Evolutionary conservation across 2,113 vertebrate species (phyloP).

Genomic region (Azemiops feae): DNA sequence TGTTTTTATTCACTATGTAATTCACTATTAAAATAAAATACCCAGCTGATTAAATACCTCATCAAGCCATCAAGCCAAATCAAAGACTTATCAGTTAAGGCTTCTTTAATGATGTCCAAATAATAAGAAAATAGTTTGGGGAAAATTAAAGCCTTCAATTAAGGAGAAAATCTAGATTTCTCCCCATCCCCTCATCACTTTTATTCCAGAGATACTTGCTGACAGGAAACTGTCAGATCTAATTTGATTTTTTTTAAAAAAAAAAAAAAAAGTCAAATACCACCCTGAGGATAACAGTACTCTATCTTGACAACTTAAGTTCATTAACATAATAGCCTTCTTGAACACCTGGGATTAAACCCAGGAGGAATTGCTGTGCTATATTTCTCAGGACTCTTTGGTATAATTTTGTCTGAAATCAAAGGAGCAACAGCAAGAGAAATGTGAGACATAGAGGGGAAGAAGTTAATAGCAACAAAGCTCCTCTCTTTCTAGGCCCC

Average conservation of each 20-base stretch:
- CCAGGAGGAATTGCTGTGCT: not conserved
- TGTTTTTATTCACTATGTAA: not conserved
- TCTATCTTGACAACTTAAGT: slow-evolving; percentile 3
- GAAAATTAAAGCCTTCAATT: slow-evolving; percentile 6
- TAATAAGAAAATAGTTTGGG: slow-evolving; percentile 19
- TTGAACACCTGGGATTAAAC: slow-evolving; percentile 5
- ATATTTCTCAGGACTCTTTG: not conserved
- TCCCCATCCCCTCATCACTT: not conserved
- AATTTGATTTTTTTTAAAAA: slow-evolving; percentile 16
- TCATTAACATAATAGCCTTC: not conserved
- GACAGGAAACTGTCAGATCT: slow-evolving; percentile 7
- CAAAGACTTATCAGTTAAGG: not conserved
- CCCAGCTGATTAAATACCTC: not conserved
- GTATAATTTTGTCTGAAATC: not conserved
- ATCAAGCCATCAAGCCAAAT: not conserved
- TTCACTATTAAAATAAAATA: not conserved
- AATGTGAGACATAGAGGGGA: not conserved
- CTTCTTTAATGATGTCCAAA: not conserved
- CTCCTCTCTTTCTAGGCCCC: not conserved
- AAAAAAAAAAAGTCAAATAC: slow-evolving; percentile 24
- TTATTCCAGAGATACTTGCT: not conserved
- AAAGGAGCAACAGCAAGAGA: not conserved
- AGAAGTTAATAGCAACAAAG: not conserved
- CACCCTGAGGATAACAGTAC: not conserved
- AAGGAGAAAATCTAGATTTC: not conserved